A percentile compares a stretch with the other conserved stretches of the same genome.
Conservation (phyloP, 1,140 invertebrate genomes). For the Brachionus rotundiformis region DNA sequence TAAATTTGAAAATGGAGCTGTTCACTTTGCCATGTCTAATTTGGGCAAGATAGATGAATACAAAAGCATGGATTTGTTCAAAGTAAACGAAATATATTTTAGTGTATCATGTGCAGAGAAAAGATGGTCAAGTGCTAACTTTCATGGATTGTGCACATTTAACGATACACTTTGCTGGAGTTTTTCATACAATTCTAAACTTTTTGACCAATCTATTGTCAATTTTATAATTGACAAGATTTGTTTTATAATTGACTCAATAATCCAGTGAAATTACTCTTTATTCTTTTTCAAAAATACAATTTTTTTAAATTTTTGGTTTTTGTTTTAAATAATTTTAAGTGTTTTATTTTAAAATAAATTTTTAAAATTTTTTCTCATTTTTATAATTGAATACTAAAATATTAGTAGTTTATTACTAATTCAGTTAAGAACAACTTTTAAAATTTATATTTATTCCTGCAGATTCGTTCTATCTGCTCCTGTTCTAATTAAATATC, state of each 20-base stretch:
- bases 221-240: background rate
- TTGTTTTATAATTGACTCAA: slow-evolving; percentile 19
- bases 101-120: slow-evolving; percentile 3
- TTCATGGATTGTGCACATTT: slow-evolving; percentile 18
- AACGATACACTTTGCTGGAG: slow-evolving; percentile 18
- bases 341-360: too few species aligned
- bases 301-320: background rate
- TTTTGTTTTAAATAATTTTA: background rate
- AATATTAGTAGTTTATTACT: too few species aligned
- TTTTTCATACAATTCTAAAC: slow-evolving; percentile 18
- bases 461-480: too few species aligned
- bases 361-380: too few species aligned
- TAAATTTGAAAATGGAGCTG: slow-evolving; percentile 27
- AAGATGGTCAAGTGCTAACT: background rate
- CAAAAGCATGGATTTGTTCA: background rate
- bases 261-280: background rate
- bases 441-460: too few species aligned
- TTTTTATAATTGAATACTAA: too few species aligned
- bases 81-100: slow-evolving; percentile 22
- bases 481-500: too few species aligned
- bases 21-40: slow-evolving; percentile 14
- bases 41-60: background rate
- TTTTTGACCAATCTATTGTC: background rate
- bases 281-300: background rate
- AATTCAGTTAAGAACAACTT: too few species aligned